Percentiles rank a stretch among this genome's conserved stretches.
phyloP scores from a whole-genome alignment of 2,113 vertebrate genomes.

The Podarcis cretensis region DNA sequence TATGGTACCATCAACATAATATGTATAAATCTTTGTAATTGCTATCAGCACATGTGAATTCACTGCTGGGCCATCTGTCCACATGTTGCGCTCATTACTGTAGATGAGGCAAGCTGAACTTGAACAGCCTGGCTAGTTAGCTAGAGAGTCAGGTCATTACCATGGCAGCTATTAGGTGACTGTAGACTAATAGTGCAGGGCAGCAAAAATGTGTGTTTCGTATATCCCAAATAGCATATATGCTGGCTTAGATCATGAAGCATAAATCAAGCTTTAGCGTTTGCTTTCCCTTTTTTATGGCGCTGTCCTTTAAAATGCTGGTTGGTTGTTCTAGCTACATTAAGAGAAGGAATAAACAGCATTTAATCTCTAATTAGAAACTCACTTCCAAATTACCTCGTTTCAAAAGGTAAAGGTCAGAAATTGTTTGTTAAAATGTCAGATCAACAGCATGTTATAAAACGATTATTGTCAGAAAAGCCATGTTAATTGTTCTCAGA shows the following conservation, averaged over 20 bases:
- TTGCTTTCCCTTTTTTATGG: neutral
- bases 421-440: constrained; percentile 5
- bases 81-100: constrained; percentile 10
- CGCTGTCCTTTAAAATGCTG: neutral
- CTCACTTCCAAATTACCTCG: neutral
- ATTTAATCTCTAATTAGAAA: constrained; percentile 16
- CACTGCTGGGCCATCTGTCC: constrained; percentile 23
- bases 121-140: neutral
- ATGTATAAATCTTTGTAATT: constrained; percentile 7
- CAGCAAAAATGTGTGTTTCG: neutral
- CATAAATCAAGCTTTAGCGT: neutral
- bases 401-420: constrained; percentile 14
- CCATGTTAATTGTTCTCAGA: neutral
- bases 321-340: neutral
- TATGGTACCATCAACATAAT: neutral
- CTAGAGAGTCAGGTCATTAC: neutral
- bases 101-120: neutral
- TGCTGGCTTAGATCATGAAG: neutral
- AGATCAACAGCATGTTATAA: neutral
- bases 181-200: neutral
- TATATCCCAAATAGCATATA: neutral
- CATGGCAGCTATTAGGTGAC: neutral
- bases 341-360: neutral
- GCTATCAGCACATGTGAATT: neutral
- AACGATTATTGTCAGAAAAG: constrained; percentile 2